phyloP scores from a whole-genome alignment of 2,888 invertebrate genomes.

The Ramazzottius varieornatus region DNA sequence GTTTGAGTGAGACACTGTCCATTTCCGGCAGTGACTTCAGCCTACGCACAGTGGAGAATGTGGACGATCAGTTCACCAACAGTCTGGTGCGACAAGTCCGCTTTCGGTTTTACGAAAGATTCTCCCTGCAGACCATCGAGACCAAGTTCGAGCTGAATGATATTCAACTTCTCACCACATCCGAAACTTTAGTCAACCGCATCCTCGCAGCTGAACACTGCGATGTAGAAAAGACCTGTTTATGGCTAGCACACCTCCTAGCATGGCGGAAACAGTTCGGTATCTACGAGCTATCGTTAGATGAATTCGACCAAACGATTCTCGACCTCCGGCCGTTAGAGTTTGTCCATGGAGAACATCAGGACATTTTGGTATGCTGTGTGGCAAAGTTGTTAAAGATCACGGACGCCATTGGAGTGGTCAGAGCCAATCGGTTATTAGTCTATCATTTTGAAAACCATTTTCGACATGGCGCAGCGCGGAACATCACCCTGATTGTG shows the following conservation, averaged over 20 bases:
- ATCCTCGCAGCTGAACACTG: not conserved
- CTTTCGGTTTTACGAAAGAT: not conserved
- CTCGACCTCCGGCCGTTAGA: not conserved
- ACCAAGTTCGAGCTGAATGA: not conserved
- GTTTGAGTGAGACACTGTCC: not conserved
- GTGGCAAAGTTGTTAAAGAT: not conserved
- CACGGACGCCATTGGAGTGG: not conserved
- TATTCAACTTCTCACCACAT: not conserved
- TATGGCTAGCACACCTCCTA: not conserved
- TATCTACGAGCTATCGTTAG: not conserved
- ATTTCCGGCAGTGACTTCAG: not conserved
- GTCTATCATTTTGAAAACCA: not conserved
- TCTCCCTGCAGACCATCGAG: not conserved
- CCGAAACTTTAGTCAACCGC: not conserved
- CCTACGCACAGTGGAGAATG: not conserved
- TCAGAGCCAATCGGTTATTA: not conserved
- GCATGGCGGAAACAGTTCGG: not conserved
- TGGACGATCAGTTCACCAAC: not conserved
- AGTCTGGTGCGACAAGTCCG: not conserved
- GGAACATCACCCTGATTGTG: not conserved
- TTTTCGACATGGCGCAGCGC: not conserved
- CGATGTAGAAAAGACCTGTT: not conserved
- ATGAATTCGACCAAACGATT: not conserved
- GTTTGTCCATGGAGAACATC: not conserved
- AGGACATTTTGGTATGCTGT: not conserved